These are phyloP conservation scores for Diabrotica balteata DNA, from an alignment of 2,888 invertebrate species.

Conservation along the genomic window DNA sequence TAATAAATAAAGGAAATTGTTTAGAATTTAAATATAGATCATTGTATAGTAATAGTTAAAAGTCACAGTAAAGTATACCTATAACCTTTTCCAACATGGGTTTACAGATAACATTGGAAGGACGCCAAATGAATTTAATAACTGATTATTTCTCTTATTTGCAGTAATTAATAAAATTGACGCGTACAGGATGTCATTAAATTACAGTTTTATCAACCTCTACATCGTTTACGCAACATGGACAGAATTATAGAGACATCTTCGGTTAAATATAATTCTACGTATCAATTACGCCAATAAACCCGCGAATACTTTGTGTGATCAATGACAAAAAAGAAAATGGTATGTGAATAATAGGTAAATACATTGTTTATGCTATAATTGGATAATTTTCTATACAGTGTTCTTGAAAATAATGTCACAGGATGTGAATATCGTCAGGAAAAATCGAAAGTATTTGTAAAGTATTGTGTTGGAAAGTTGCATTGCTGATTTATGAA, in stretches of 20 bases:
- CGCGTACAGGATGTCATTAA: constrained; percentile 22
- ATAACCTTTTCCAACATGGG: too few relatives aligned
- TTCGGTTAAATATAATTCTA: constrained; percentile 8
- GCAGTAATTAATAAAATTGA: constrained; percentile 3
- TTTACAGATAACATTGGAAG: too few relatives aligned
- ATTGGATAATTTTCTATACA: constrained; percentile 2
- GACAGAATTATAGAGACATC: constrained; percentile 6
- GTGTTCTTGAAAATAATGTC: constrained; percentile 11
- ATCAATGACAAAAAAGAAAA: not conserved
- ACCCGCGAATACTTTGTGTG: not conserved
- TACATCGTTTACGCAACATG: constrained; percentile 19
- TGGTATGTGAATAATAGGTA: not conserved
- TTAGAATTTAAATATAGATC: too few relatives aligned
- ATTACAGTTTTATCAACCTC: constrained; percentile 20
- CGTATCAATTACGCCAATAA: constrained; percentile 5
- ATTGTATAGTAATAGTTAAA: too few relatives aligned
- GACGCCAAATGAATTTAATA: too few relatives aligned
- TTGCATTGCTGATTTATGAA: too few relatives aligned
- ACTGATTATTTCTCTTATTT: too few relatives aligned
- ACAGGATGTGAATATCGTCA: constrained; percentile 9
- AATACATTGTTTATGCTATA: not conserved
- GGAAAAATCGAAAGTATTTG: constrained; percentile 6
- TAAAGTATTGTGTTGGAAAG: not conserved
- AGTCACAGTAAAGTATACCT: too few relatives aligned
- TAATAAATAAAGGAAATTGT: too few relatives aligned